Evolutionary conservation across 2,113 vertebrate genomes (phyloP).

Genomic region (Odontophorus gujanensis): DNA sequence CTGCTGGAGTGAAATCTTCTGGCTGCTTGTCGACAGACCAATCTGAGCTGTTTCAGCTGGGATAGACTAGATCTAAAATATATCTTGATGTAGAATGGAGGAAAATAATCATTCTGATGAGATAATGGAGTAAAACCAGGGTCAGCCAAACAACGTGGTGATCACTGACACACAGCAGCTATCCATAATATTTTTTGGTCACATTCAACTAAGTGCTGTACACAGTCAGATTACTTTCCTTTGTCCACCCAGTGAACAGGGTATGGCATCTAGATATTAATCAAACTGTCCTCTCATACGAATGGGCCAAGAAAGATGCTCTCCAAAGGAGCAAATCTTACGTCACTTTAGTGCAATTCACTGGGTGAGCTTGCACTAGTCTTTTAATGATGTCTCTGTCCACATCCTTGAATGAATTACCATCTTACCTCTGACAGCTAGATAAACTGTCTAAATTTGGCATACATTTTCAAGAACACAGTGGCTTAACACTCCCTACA

Average conservation of each 20-base stretch:
- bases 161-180: neutral
- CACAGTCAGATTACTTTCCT: neutral
- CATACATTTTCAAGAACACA: neutral
- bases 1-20: neutral
- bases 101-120: constrained; percentile 8
- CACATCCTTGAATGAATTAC: neutral
- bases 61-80: constrained; percentile 1
- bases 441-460: neutral
- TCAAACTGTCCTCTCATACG: neutral
- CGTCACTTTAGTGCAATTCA: neutral
- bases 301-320: neutral
- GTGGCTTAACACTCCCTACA: neutral
- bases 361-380: neutral
- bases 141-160: neutral
- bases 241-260: neutral
- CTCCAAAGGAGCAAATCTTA: neutral
- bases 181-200: neutral
- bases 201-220: neutral
- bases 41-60: constrained; percentile 14
- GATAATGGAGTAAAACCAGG: constrained; percentile 18
- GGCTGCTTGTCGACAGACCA: neutral
- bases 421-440: neutral
- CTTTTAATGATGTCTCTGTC: neutral
- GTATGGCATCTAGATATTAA: neutral
- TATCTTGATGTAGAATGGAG: constrained; percentile 19